A percentile compares a stretch with the other conserved stretches of the same genome.
These are phyloP conservation scores for Carcharodon carcharias DNA, from an alignment of 2,797 vertebrate species.

Conservation along the genomic window DNA sequence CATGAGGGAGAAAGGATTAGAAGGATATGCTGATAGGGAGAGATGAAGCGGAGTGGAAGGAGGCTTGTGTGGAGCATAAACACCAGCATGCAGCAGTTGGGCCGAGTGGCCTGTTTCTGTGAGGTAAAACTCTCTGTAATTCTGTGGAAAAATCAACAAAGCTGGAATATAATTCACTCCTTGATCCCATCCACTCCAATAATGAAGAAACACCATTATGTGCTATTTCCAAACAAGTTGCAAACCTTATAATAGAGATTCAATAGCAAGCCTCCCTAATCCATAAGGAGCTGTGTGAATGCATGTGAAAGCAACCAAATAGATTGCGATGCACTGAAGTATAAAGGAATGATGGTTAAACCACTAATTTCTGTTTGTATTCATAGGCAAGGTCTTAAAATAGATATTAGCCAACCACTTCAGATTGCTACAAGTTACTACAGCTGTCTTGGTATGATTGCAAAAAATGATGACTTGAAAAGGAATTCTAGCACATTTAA, in stretches of 20 bases:
- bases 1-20: not conserved
- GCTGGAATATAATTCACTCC: not conserved
- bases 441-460: not conserved
- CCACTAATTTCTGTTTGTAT: not conserved
- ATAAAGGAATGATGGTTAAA: not conserved
- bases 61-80: no score
- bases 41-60: not conserved
- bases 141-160: not conserved
- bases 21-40: not conserved
- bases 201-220: not conserved
- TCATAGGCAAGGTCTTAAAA: not conserved
- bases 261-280: not conserved
- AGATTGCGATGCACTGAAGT: not conserved
- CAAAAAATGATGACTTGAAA: not conserved
- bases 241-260: not conserved
- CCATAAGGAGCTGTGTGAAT: not conserved
- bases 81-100: not conserved
- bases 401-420: not conserved
- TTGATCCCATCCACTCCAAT: not conserved
- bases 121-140: not conserved
- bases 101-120: not conserved
- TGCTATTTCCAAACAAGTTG: not conserved
- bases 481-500: not conserved
- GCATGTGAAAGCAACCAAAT: not conserved
- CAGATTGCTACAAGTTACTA: not conserved